phyloP scores from a whole-genome alignment of 2,888 invertebrate genomes.

The Eledona agricola region DNA sequence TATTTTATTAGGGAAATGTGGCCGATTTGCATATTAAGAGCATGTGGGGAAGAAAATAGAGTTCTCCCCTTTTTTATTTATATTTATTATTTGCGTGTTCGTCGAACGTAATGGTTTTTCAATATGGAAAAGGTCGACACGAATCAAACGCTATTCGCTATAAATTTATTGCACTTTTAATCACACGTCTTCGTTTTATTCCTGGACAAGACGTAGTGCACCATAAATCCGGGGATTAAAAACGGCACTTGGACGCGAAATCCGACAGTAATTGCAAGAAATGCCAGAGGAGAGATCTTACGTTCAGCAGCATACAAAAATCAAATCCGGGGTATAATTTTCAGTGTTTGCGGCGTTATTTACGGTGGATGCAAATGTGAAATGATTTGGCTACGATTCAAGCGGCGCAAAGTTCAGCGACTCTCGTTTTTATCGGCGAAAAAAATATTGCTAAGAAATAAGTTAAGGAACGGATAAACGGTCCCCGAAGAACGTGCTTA shows the following conservation, averaged over 20 bases:
- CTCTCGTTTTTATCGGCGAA: constrained; percentile 4
- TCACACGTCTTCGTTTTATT: constrained; percentile 14
- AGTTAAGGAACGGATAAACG: constrained; percentile 29
- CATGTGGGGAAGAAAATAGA: constrained; percentile 33
- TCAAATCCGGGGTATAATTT: background rate
- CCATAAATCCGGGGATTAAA: constrained; percentile 21
- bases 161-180: constrained; percentile 22
- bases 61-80: constrained; percentile 29
- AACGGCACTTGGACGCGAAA: constrained; percentile 12
- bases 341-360: background rate
- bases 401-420: constrained; percentile 13
- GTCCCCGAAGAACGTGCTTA: constrained; percentile 32
- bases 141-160: constrained; percentile 3
- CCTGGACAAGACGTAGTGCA: constrained; percentile 5
- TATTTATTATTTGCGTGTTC: constrained; percentile 14
- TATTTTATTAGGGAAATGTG: constrained; percentile 37
- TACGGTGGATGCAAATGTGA: background rate
- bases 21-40: constrained; percentile 37
- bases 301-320: constrained; percentile 5
- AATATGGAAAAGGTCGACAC: constrained; percentile 7
- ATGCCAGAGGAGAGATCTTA: constrained; percentile 1
- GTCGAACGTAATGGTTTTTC: constrained; percentile 20
- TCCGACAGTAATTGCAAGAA: constrained; percentile 8
- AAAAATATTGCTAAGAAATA: constrained; percentile 26
- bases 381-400: background rate